These are phyloP conservation scores for Oncorhynchus gorbuscha DNA, from an alignment of 2,113 vertebrate species.

Conservation along the genomic window DNA sequence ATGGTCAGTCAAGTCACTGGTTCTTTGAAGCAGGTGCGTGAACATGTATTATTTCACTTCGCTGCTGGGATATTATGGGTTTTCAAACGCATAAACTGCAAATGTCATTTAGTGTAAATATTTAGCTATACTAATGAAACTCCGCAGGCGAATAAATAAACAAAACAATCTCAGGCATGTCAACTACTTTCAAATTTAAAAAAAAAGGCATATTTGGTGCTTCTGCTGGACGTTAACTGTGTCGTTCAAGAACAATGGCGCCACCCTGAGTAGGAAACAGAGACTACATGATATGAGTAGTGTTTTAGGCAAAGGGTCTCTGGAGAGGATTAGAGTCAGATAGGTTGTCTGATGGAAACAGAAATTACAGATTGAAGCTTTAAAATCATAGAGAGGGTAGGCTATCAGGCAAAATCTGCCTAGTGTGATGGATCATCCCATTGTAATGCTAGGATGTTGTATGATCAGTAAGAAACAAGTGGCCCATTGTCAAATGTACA, in stretches of 20 bases:
- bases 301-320: not conserved
- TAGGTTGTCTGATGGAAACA: not conserved
- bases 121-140: not conserved
- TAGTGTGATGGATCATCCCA: no score
- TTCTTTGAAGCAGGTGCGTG: no score
- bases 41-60: no score
- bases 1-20: no score
- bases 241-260: constrained; percentile 29
- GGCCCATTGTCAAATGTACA: constrained; percentile 15
- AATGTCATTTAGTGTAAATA: not conserved
- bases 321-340: not conserved
- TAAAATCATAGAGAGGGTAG: no score
- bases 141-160: no score
- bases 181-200: not conserved
- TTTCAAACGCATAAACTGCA: no score
- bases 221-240: not conserved
- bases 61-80: no score
- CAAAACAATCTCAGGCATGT: not conserved
- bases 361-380: not conserved
- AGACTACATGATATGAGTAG: not conserved
- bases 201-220: not conserved
- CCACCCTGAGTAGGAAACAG: constrained; percentile 36
- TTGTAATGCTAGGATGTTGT: not conserved
- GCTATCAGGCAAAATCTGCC: no score
- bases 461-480: constrained; percentile 19